Conservation (phyloP, 2,888 invertebrate species). For the Drosophila fulvimacula region DNA sequence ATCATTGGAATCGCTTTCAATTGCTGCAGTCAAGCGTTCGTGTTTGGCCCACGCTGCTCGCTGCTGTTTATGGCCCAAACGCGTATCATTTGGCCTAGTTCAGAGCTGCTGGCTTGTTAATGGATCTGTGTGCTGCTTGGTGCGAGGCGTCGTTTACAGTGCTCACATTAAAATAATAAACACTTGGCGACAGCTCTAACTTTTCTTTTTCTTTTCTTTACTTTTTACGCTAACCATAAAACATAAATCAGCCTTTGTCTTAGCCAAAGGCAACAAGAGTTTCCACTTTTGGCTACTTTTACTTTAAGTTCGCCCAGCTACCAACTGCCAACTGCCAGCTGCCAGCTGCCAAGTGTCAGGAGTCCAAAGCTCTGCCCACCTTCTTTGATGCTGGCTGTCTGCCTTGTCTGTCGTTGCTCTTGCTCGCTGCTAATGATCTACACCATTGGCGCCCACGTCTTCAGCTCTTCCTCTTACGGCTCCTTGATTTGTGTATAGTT, state of each 20-base stretch:
- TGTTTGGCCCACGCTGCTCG: conserved; percentile 32
- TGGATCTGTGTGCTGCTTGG: background rate
- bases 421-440: conserved; percentile 76
- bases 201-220: conserved; percentile 21
- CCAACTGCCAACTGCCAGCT: conserved; percentile 11
- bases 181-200: conserved; percentile 62
- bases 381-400: conserved; percentile 36
- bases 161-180: conserved; percentile 71
- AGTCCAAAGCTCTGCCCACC: conserved; percentile 32
- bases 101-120: conserved; percentile 37
- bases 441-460: conserved; percentile 72
- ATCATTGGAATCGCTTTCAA: conserved; percentile 30
- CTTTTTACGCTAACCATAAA: conserved; percentile 53
- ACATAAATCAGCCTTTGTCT: conserved; percentile 66
- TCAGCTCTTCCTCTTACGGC: conserved; percentile 14
- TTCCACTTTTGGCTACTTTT: conserved; percentile 19
- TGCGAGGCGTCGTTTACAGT: conserved; percentile 45
- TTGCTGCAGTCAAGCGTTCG: conserved; percentile 23
- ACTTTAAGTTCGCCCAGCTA: conserved; percentile 11
- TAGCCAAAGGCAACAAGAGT: conserved; percentile 6
- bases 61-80: conserved; percentile 44
- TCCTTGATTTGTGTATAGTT: conserved; percentile 10
- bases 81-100: conserved; percentile 52
- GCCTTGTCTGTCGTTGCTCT: conserved; percentile 50
- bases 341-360: conserved; percentile 1